phyloP scores from a whole-genome alignment of 2,888 invertebrate genomes.

The Aplocera efformata region DNA sequence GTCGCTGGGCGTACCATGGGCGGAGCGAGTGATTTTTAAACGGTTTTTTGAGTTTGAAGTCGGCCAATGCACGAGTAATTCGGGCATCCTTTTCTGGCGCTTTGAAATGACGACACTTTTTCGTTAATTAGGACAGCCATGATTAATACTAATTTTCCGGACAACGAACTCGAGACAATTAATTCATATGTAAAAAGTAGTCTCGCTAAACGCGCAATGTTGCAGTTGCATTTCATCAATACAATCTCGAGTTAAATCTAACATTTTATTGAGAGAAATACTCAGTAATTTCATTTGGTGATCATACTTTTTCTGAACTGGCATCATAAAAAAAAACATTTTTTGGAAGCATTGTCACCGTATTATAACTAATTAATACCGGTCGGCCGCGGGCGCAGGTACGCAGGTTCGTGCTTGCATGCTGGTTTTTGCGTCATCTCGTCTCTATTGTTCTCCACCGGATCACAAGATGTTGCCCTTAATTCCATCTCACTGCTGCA shows the following conservation, averaged over 20 bases:
- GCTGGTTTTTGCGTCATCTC: conserved; percentile 61
- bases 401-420: conserved; percentile 56
- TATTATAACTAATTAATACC: conserved; percentile 72
- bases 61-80: conserved; percentile 72
- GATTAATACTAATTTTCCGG: conserved; percentile 66
- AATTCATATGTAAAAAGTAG: conserved; percentile 17
- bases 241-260: neutral
- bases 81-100: conserved; percentile 72
- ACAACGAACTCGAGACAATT: conserved; percentile 40
- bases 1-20: conserved; percentile 71
- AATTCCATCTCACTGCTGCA: conserved; percentile 74
- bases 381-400: conserved; percentile 47
- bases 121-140: conserved; percentile 75
- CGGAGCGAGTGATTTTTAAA: conserved; percentile 78
- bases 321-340: conserved; percentile 10
- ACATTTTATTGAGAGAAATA: neutral
- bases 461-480: conserved; percentile 72
- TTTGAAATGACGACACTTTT: conserved; percentile 69
- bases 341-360: conserved; percentile 58
- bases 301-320: neutral
- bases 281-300: neutral
- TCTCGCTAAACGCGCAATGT: conserved; percentile 9
- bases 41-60: conserved; percentile 73
- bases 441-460: conserved; percentile 73
- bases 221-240: conserved; percentile 1